These are phyloP conservation scores for Eurosta solidaginis DNA, from an alignment of 1,140 invertebrate genomes.

Conservation along the genomic window DNA sequence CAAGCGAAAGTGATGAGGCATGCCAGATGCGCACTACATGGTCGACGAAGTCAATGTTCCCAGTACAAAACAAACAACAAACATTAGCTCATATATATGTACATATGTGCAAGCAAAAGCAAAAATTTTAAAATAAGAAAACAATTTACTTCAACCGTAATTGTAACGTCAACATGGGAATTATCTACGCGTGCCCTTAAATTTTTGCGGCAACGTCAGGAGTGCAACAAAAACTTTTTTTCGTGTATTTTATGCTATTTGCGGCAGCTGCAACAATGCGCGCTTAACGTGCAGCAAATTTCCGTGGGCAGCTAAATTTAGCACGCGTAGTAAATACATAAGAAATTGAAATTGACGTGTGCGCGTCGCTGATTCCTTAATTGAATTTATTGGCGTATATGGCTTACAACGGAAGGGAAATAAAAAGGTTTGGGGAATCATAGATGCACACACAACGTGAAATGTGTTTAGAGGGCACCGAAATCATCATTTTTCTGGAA, in stretches of 20 bases:
- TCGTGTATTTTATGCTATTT: not conserved
- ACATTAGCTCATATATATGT: not conserved
- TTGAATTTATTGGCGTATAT: slow-evolving; percentile 7
- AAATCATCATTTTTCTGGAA: too few relatives aligned
- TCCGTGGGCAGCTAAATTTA: not conserved
- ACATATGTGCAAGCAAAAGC: not conserved
- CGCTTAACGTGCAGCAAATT: not conserved
- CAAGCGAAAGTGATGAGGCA: slow-evolving; percentile 24
- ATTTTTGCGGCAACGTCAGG: not conserved
- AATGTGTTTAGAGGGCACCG: too few relatives aligned
- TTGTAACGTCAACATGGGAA: not conserved
- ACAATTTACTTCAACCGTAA: not conserved
- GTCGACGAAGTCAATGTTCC: not conserved
- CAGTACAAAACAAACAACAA: too few relatives aligned
- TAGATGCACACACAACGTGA: not conserved
- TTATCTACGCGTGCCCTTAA: not conserved
- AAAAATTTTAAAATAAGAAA: not conserved
- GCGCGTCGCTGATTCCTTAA: not conserved
- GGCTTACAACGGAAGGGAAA: not conserved
- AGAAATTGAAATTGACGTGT: not conserved
- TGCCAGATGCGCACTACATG: slow-evolving; percentile 21
- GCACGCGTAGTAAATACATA: not conserved
- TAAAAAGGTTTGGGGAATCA: not conserved
- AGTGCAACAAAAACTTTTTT: not conserved
- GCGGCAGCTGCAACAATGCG: not conserved